These are phyloP conservation scores for Orthosia gothica DNA, from an alignment of 2,888 invertebrate genomes.

Conservation along the genomic window DNA sequence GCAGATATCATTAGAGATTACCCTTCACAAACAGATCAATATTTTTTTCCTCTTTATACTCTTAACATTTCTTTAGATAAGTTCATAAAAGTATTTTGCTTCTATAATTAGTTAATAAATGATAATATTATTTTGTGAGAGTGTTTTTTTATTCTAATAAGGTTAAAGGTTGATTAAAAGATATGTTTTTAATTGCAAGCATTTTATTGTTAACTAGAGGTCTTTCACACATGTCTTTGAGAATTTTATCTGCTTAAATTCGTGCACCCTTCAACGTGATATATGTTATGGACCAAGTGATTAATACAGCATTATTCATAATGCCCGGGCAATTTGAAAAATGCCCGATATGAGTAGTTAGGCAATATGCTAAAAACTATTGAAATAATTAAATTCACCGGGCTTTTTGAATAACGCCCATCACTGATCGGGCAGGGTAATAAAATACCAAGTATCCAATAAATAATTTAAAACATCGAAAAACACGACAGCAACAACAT, in stretches of 20 bases:
- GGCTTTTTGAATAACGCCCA: too few relatives aligned
- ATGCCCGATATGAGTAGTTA: too few relatives aligned
- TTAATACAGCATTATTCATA: background rate
- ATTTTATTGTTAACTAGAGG: background rate
- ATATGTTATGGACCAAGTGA: too few relatives aligned
- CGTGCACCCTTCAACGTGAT: background rate
- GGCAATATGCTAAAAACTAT: too few relatives aligned
- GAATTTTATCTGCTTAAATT: constrained; percentile 10
- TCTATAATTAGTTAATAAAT: constrained; percentile 27
- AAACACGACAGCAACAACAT: too few relatives aligned
- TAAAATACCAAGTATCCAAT: too few relatives aligned
- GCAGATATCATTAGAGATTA: background rate
- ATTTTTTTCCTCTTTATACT: too few relatives aligned
- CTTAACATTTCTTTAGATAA: background rate
- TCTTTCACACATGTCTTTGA: background rate
- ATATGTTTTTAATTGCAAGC: background rate
- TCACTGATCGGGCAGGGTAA: too few relatives aligned
- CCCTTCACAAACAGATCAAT: background rate
- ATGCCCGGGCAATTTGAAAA: too few relatives aligned
- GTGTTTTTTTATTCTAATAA: constrained; percentile 13
- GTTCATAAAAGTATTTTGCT: background rate
- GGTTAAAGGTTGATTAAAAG: constrained; percentile 22
- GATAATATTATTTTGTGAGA: constrained; percentile 6
- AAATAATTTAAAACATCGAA: too few relatives aligned
- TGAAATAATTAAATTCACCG: too few relatives aligned